Conservation (phyloP, 2,113 vertebrate genomes). For the Casuarius casuarius region DNA sequence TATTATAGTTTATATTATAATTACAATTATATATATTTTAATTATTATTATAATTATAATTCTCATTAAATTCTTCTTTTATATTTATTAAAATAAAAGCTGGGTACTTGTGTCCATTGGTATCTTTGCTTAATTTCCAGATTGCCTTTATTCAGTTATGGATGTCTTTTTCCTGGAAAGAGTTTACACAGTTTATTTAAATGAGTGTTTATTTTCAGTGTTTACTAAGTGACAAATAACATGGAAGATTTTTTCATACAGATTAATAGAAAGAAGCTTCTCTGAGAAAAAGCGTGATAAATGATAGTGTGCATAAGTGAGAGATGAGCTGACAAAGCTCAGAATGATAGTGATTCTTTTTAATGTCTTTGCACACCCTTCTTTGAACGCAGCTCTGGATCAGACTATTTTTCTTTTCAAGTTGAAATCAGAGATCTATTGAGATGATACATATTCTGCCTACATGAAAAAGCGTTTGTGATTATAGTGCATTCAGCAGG, state of each 20-base stretch:
- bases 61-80: neutral
- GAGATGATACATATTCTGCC: conserved; percentile 32
- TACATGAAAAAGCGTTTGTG: conserved; percentile 45
- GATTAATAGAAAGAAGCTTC: conserved; percentile 8
- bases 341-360: neutral
- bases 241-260: neutral
- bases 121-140: neutral
- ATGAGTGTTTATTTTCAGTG: neutral
- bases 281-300: conserved; percentile 24
- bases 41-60: neutral
- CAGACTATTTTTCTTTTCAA: conserved; percentile 35
- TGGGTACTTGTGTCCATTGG: neutral
- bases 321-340: conserved; percentile 31
- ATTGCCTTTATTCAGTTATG: neutral
- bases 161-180: neutral
- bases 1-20: neutral
- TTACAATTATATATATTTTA: too few species aligned
- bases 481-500: conserved; percentile 22
- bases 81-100: neutral
- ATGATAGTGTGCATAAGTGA: neutral
- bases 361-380: conserved; percentile 23
- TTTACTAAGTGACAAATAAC: neutral
- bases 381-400: conserved; percentile 30
- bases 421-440: neutral
- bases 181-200: neutral